phyloP scores from a whole-genome alignment of 2,888 invertebrate genomes.

The Drosophila vallismaia region DNA sequence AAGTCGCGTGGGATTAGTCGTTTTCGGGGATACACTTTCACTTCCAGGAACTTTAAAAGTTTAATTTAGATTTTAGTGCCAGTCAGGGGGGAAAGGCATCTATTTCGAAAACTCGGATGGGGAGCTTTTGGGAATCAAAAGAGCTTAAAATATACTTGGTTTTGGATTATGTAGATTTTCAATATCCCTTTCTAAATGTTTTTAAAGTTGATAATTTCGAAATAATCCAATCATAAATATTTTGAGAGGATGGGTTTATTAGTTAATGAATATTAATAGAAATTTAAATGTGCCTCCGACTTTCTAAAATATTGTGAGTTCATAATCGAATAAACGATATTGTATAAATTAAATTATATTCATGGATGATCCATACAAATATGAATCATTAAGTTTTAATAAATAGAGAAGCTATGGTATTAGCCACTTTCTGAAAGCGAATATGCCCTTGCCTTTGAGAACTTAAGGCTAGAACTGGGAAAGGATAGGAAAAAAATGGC shows the following conservation, averaged over 20 bases:
- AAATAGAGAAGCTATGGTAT: background rate
- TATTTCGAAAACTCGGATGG: background rate
- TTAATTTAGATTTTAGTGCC: slow-evolving; percentile 35
- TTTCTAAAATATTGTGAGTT: background rate
- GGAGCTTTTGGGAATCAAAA: background rate
- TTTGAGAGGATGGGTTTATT: background rate
- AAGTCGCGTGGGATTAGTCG: slow-evolving; percentile 29
- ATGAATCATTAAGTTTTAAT: background rate
- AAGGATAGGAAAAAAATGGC: slow-evolving; percentile 1
- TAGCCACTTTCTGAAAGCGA: background rate
- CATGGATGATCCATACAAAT: background rate
- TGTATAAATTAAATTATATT: background rate
- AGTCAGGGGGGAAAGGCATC: background rate
- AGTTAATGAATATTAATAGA: background rate
- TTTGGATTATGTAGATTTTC: slow-evolving; percentile 2
- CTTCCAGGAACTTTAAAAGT: slow-evolving; percentile 26
- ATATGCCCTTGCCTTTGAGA: slow-evolving; percentile 4
- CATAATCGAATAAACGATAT: background rate
- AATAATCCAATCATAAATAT: slow-evolving; percentile 1
- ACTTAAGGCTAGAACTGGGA: background rate
- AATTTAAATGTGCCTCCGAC: background rate
- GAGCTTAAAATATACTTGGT: background rate
- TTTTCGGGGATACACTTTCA: slow-evolving; percentile 37
- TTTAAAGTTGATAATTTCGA: background rate
- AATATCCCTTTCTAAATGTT: background rate